A percentile compares a stretch with the other conserved stretches of the same genome.
phyloP scores from a whole-genome alignment of 2,888 invertebrate genomes.

The Parnassius smintheus region DNA sequence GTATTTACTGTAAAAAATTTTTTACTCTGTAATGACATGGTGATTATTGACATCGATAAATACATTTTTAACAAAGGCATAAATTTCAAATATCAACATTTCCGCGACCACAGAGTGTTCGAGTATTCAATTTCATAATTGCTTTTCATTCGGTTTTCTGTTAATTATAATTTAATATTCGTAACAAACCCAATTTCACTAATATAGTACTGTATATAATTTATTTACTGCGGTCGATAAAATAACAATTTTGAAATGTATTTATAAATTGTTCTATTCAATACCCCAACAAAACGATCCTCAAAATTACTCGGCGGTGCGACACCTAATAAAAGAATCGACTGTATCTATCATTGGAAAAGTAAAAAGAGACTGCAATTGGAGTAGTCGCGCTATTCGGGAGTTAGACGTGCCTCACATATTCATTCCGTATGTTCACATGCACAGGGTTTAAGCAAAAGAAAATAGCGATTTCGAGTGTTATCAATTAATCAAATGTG shows the following conservation, averaged over 20 bases:
- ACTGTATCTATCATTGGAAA: constrained; percentile 63
- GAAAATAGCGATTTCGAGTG: constrained; percentile 17
- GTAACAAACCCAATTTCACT: no score
- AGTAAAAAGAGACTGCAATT: constrained; percentile 67
- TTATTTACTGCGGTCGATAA: no score
- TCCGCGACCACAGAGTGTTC: neutral
- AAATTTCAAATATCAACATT: no score
- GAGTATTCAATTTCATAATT: no score
- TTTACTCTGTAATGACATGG: no score
- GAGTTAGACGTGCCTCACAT: constrained; percentile 66
- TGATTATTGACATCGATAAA: no score
- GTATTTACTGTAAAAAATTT: no score
- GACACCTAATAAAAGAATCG: constrained; percentile 65
- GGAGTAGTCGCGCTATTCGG: constrained; percentile 59
- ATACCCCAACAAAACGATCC: neutral
- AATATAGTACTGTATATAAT: no score
- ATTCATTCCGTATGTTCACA: constrained; percentile 38
- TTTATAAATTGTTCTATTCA: neutral
- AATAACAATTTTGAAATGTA: neutral
- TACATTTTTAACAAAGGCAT: no score
- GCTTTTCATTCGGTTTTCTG: no score
- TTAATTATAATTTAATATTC: no score
- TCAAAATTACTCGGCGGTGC: constrained; percentile 33
- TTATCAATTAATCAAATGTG: no score
- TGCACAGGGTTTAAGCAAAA: constrained; percentile 15